phyloP scores from a whole-genome alignment of 2,797 vertebrate genomes.

The Microctenopoma steveboyesi region DNA sequence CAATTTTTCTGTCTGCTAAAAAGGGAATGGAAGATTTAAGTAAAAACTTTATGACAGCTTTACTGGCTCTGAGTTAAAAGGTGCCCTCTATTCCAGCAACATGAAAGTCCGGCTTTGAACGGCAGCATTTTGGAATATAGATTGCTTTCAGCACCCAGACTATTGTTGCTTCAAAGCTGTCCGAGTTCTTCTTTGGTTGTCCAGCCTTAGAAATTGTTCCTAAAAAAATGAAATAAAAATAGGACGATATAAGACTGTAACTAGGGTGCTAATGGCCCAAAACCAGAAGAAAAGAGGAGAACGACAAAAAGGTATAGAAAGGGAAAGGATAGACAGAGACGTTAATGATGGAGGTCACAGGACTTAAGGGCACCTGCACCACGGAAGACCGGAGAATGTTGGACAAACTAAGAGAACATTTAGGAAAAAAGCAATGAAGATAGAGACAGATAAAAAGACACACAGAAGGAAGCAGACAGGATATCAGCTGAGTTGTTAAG shows the following conservation, averaged over 20 bases:
- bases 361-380: slow-evolving; percentile 34
- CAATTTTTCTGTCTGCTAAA: slow-evolving; percentile 53
- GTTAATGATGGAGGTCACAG: slow-evolving; percentile 35
- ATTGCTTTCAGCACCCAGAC: slow-evolving; percentile 63
- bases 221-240: slow-evolving; percentile 61
- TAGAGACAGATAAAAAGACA: slow-evolving; percentile 37
- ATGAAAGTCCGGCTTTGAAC: slow-evolving; percentile 76
- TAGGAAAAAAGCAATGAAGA: slow-evolving; percentile 21
- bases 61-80: slow-evolving; percentile 73
- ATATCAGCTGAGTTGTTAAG: slow-evolving; percentile 34
- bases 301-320: slow-evolving; percentile 14
- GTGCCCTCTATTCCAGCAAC: slow-evolving; percentile 57
- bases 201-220: slow-evolving; percentile 55
- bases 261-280: slow-evolving; percentile 38
- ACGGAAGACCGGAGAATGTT: slow-evolving; percentile 14
- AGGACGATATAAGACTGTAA: slow-evolving; percentile 45
- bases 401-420: slow-evolving; percentile 18
- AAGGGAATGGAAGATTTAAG: slow-evolving; percentile 59
- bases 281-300: slow-evolving; percentile 43
- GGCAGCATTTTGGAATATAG: slow-evolving; percentile 67
- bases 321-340: slow-evolving; percentile 10
- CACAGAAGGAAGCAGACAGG: slow-evolving; percentile 31
- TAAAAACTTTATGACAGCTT: slow-evolving; percentile 62
- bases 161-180: slow-evolving; percentile 76
- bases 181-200: slow-evolving; percentile 49